These are phyloP conservation scores for Bufo gargarizans DNA, from an alignment of 2,113 vertebrate species.

Conservation along the genomic window DNA sequence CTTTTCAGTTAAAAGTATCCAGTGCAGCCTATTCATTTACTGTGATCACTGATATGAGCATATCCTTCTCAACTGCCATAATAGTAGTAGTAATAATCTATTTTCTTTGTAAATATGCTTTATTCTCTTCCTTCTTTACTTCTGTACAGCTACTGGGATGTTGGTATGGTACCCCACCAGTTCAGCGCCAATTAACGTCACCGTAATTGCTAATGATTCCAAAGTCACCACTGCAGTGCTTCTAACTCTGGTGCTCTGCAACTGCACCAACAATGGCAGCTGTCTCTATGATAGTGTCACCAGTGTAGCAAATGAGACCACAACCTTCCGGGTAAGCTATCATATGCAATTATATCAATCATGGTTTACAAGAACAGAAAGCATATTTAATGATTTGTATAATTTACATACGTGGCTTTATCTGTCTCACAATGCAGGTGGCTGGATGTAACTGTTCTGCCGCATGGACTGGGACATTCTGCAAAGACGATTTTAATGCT, in stretches of 20 bases:
- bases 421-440: neutral
- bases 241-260: slow-evolving; percentile 55
- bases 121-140: neutral
- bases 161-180: slow-evolving; percentile 56
- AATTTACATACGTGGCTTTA: neutral
- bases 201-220: slow-evolving; percentile 52
- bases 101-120: neutral
- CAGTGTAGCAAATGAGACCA: slow-evolving; percentile 6
- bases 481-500: slow-evolving; percentile 27
- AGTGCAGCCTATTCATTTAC: neutral
- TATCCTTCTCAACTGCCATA: too few species aligned
- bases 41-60: neutral
- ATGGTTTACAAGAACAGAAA: neutral
- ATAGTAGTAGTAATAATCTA: neutral
- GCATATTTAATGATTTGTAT: neutral
- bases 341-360: neutral
- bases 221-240: slow-evolving; percentile 37
- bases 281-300: slow-evolving; percentile 43
- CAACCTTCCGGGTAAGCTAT: slow-evolving; percentile 48
- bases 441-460: slow-evolving; percentile 49
- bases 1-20: neutral
- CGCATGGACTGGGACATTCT: slow-evolving; percentile 51
- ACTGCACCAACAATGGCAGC: slow-evolving; percentile 57
- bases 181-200: slow-evolving; percentile 45
- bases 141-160: slow-evolving; percentile 40